phyloP scores from a whole-genome alignment of 2,888 invertebrate species.

The Congeria kusceri region DNA sequence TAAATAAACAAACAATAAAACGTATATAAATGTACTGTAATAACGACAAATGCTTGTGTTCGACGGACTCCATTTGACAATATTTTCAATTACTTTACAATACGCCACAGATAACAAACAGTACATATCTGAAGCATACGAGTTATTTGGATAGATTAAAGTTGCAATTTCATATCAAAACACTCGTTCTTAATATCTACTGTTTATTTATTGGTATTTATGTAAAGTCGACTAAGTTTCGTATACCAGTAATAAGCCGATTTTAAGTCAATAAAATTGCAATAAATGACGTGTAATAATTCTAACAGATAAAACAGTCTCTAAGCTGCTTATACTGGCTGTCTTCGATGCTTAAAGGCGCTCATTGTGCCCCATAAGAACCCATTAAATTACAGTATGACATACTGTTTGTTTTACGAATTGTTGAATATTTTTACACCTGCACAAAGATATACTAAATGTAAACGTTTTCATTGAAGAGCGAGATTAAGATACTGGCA shows the following conservation, averaged over 20 bases:
- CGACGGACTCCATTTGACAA: too few relatives aligned
- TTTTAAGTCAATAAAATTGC: slow-evolving; percentile 45
- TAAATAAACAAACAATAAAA: too few relatives aligned
- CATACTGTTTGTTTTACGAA: slow-evolving; percentile 51
- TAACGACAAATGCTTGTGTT: too few relatives aligned
- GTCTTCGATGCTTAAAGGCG: background rate
- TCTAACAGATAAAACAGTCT: background rate
- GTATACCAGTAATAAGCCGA: slow-evolving; percentile 41
- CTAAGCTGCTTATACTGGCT: background rate
- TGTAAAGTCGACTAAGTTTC: too few relatives aligned
- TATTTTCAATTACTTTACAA: too few relatives aligned
- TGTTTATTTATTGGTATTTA: too few relatives aligned
- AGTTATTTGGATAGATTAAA: too few relatives aligned
- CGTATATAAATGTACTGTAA: too few relatives aligned
- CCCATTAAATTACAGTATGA: slow-evolving; percentile 13
- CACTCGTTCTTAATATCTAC: too few relatives aligned
- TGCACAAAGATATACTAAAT: slow-evolving; percentile 50
- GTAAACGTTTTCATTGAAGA: slow-evolving; percentile 36
- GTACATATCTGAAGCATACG: too few relatives aligned
- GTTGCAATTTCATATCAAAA: too few relatives aligned
- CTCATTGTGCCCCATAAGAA: background rate
- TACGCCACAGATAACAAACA: too few relatives aligned
- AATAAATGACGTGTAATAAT: slow-evolving; percentile 4
- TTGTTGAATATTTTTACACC: slow-evolving; percentile 58
- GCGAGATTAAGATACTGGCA: slow-evolving; percentile 50